These are phyloP conservation scores for Sisyra terminalis DNA, from an alignment of 2,888 invertebrate genomes.

Conservation along the genomic window DNA sequence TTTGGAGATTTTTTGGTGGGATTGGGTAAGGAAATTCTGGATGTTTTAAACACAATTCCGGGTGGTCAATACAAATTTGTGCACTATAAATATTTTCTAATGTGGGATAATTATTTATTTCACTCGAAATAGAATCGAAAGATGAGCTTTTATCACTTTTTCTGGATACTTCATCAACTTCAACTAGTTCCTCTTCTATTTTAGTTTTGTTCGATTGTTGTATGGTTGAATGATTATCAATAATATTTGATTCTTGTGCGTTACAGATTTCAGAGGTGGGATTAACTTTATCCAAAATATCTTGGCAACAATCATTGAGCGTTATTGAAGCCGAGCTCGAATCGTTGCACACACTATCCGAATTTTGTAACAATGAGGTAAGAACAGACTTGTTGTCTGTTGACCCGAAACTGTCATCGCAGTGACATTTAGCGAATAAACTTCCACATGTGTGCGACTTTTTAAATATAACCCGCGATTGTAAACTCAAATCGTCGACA, in stretches of 20 bases:
- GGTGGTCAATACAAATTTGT: conserved; percentile 10
- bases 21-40: conserved; percentile 26
- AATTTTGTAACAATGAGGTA: too few relatives aligned
- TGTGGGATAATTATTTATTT: conserved; percentile 2
- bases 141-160: conserved; percentile 1
- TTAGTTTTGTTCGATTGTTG: conserved; percentile 1
- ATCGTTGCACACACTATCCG: conserved; percentile 1
- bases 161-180: neutral
- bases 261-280: neutral
- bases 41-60: conserved; percentile 20
- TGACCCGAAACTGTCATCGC: conserved; percentile 17
- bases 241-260: neutral
- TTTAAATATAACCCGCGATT: conserved; percentile 18
- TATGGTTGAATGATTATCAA: neutral
- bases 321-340: neutral
- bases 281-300: neutral
- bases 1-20: conserved; percentile 11
- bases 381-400: conserved; percentile 5
- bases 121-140: neutral
- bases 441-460: conserved; percentile 27
- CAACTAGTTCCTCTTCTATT: neutral
- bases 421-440: conserved; percentile 27
- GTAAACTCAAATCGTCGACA: neutral
- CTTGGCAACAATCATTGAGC: neutral
- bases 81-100: conserved; percentile 14